These are phyloP conservation scores for Lissonota sp. DNA, from an alignment of 2,888 invertebrate species.

Conservation along the genomic window DNA sequence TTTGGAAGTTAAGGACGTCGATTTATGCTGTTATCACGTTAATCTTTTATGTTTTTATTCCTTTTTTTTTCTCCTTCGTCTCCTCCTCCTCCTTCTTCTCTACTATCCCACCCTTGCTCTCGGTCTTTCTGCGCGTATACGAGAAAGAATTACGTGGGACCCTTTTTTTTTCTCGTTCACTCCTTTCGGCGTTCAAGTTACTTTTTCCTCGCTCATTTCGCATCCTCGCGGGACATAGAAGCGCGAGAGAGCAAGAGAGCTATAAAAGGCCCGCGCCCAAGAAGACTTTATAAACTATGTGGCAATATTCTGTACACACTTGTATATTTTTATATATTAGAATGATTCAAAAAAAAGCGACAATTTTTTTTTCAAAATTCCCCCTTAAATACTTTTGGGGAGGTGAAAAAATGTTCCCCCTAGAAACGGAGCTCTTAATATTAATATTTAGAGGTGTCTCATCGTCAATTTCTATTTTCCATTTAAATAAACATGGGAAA, in stretches of 20 bases:
- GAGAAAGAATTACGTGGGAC: slow-evolving; percentile 38
- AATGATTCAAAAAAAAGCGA: no score
- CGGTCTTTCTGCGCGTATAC: slow-evolving; percentile 22
- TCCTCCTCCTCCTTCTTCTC: not conserved
- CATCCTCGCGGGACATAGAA: slow-evolving; percentile 51
- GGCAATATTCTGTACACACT: slow-evolving; percentile 44
- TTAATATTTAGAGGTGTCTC: no score
- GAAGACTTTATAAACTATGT: slow-evolving; percentile 35
- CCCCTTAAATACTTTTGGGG: no score
- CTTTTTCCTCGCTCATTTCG: slow-evolving; percentile 34
- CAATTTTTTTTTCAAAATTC: no score
- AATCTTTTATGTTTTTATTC: slow-evolving; percentile 41
- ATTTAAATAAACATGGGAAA: no score
- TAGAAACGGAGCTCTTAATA: no score
- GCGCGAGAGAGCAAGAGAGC: slow-evolving; percentile 57
- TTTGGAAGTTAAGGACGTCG: slow-evolving; percentile 70
- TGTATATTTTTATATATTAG: no score
- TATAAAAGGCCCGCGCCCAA: slow-evolving; percentile 64
- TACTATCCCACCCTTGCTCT: slow-evolving; percentile 18
- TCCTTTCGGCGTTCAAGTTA: slow-evolving; percentile 4
- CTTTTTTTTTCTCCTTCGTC: slow-evolving; percentile 22
- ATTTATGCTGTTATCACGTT: slow-evolving; percentile 68
- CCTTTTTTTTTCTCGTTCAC: slow-evolving; percentile 36
- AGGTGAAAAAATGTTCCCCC: no score
- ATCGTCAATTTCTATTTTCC: no score